Conservation (phyloP, 2,797 vertebrate species). For the Sebastes trivittatus region DNA sequence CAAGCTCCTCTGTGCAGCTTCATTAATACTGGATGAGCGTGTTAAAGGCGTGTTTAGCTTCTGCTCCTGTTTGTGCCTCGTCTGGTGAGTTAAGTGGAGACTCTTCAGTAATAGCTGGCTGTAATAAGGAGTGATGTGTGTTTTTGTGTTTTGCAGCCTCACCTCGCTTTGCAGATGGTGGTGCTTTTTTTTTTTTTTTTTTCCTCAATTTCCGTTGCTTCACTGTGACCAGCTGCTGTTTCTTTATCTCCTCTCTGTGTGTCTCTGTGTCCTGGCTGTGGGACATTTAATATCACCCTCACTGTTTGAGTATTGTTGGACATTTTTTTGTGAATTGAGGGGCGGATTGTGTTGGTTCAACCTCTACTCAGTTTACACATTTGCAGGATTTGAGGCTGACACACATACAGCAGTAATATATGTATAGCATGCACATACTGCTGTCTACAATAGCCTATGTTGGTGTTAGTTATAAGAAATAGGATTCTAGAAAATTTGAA, state of each 20-base stretch:
- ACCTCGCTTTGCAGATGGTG: conserved; percentile 73
- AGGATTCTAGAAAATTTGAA: background rate
- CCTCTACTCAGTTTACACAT: background rate
- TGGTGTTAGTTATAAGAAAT: background rate
- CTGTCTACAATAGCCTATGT: background rate
- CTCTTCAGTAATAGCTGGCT: background rate
- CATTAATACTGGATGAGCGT: conserved; percentile 22
- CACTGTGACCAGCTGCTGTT: conserved; percentile 55
- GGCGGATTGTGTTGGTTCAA: background rate
- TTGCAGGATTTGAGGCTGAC: background rate
- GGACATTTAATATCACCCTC: conserved; percentile 31
- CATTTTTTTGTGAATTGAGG: conserved; percentile 8
- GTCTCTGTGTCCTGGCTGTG: background rate
- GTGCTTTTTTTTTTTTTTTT: conserved; percentile 32
- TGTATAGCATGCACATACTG: rapidly evolving
- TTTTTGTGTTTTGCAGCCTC: conserved; percentile 13
- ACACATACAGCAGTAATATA: too few relatives aligned
- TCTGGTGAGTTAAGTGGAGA: background rate
- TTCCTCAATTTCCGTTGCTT: conserved; percentile 40
- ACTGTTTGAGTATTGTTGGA: rapidly evolving
- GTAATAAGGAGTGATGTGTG: background rate
- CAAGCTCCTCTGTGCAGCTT: conserved; percentile 45
- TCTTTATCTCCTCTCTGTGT: background rate
- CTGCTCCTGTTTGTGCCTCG: background rate
- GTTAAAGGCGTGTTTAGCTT: conserved; percentile 38